Conservation (phyloP, 2,888 invertebrate genomes). For the Caenorhabditis macrosperma region DNA sequence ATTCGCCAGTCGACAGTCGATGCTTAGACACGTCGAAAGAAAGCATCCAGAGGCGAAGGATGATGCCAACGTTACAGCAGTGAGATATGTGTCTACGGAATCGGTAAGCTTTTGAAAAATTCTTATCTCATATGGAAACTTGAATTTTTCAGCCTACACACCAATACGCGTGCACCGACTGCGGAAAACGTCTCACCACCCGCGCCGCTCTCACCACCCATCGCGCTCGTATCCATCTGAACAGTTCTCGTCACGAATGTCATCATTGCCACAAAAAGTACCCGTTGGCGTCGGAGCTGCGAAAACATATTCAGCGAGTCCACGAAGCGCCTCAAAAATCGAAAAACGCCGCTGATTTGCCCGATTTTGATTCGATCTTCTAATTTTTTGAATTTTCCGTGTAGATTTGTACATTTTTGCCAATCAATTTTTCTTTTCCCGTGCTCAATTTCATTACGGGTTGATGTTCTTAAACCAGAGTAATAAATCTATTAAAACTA, state of each 20-base stretch:
- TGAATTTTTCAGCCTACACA: slow-evolving; percentile 60
- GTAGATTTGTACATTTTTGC: not conserved
- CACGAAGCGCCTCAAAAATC: slow-evolving; percentile 18
- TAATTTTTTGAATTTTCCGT: slow-evolving; percentile 1
- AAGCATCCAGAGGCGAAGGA: slow-evolving; percentile 63
- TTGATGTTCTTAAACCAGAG: no score
- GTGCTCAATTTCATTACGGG: no score
- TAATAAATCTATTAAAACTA: no score
- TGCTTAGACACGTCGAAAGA: slow-evolving; percentile 62
- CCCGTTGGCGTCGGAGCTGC: slow-evolving; percentile 51
- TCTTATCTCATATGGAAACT: not conserved
- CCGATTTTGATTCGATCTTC: slow-evolving; percentile 28
- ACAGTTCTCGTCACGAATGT: slow-evolving; percentile 34
- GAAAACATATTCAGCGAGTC: slow-evolving; percentile 52
- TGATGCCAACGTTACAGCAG: slow-evolving; percentile 43
- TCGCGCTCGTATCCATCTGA: slow-evolving; percentile 54
- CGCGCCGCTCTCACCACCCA: slow-evolving; percentile 53
- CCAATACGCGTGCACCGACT: slow-evolving; percentile 60
- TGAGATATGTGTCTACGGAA: slow-evolving; percentile 49
- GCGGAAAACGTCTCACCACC: slow-evolving; percentile 63
- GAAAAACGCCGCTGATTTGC: not conserved
- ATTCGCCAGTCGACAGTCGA: slow-evolving; percentile 64
- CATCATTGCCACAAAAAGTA: slow-evolving; percentile 50
- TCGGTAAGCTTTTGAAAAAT: slow-evolving; percentile 58
- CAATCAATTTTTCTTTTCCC: not conserved